Conservation (phyloP, 2,888 invertebrate genomes). For the Drosophila hawaiiensis region DNA sequence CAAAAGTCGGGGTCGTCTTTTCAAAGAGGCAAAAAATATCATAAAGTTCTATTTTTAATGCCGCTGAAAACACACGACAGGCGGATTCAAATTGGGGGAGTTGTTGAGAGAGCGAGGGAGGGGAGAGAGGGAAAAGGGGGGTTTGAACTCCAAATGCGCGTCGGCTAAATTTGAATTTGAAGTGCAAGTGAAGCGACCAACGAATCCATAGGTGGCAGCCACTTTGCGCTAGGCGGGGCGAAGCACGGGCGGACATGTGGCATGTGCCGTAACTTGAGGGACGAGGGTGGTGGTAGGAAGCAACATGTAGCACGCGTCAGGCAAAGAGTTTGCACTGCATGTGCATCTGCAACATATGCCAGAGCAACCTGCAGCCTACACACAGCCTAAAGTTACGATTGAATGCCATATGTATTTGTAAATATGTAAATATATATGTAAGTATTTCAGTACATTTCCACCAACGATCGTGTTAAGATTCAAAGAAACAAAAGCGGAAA, state of each 20-base stretch:
- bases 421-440: slow-evolving; percentile 1
- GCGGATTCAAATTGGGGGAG: slow-evolving; percentile 51
- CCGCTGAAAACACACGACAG: slow-evolving; percentile 44
- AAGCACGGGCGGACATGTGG: slow-evolving; percentile 35
- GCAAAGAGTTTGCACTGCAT: slow-evolving; percentile 43
- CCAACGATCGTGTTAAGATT: slow-evolving; percentile 71
- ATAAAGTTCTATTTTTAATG: slow-evolving; percentile 80
- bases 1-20: slow-evolving; percentile 53
- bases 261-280: slow-evolving; percentile 66
- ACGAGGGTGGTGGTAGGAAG: neutral
- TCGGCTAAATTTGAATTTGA: slow-evolving; percentile 56
- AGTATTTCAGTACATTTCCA: slow-evolving; percentile 7
- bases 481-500: slow-evolving; percentile 81
- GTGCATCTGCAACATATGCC: slow-evolving; percentile 15
- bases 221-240: slow-evolving; percentile 55
- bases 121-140: slow-evolving; percentile 1
- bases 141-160: slow-evolving; percentile 49
- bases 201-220: slow-evolving; percentile 73
- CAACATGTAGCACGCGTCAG: slow-evolving; percentile 28
- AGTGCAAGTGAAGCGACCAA: slow-evolving; percentile 66
- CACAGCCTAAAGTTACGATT: slow-evolving; percentile 30
- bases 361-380: slow-evolving; percentile 44
- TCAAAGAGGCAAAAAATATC: slow-evolving; percentile 65
- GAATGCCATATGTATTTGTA: slow-evolving; percentile 17
- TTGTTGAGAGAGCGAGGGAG: slow-evolving; percentile 23